Base-by-base conservation (phyloP, 2,113 vertebrate species). In the Clinocottus analis region DNA sequence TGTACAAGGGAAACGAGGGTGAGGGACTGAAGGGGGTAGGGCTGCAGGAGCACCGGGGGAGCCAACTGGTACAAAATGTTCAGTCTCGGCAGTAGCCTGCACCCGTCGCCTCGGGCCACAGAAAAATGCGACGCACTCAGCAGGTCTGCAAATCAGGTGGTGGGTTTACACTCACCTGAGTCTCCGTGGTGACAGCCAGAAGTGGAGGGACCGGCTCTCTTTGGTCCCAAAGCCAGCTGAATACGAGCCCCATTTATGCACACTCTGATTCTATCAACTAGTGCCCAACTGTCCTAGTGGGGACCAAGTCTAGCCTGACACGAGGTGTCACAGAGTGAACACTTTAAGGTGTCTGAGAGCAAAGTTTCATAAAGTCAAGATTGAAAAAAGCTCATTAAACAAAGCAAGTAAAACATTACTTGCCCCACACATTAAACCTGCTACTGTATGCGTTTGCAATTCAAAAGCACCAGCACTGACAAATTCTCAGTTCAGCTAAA, bases 21-120 rank as follows among this genome's bases (percentile, higher is more conserved):
- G 75, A 59, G 64, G 45, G 55, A 75, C 29, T 64, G 70, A n/a
- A 65, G 17, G 51, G 67, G 68, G 65, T 11, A 17, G 33, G 75
- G 39, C 23, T 61, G 8, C 23, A 71, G 51, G 62, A 78, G 49
- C 8, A 21, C 7, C 3, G 55, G 58, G 27, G 27, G 45, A 61
- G 62, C 74, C 53, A 71, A 66, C 35, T 56, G 67, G 87, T 85
- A 88, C 84, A 85, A 62, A 85, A 92, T 88, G 90, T 91, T 84
- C 90, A 83, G 74, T 51, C 70, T 59, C 25, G 43, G 45, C 35
- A 55, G 33, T 9, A 53, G 65, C 43, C 69, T n/a, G 19, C 87
- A 70, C 82, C 72, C 64, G 0, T 56, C 14, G 9, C 62, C 55
- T 27, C 49, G 71, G 80, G 77, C 55, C 62, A 62, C n/a, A 75